Percentiles rank a stretch among this genome's conserved stretches.
Evolutionary conservation across 2,888 invertebrate species (phyloP).

Genomic region (Tetanocera ferruginea): DNA sequence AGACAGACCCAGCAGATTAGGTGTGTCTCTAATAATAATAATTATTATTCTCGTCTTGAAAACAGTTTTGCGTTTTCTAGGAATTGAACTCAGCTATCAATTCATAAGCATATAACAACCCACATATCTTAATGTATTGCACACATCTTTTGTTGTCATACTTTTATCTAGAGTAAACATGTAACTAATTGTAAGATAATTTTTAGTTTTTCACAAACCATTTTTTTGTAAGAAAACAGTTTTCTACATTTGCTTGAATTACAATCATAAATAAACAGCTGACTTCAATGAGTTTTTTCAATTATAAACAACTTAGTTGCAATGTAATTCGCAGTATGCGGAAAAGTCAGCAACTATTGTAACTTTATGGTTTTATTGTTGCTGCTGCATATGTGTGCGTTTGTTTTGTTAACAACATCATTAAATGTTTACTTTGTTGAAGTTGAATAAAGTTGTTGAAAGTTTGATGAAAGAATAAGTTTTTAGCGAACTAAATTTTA

Average conservation of each 20-base stretch:
- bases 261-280: too few relatives aligned
- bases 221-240: not conserved
- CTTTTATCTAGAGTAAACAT: too few relatives aligned
- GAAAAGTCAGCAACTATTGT: not conserved
- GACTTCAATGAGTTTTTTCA: not conserved
- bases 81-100: too few relatives aligned
- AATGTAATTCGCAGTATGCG: not conserved
- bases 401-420: not conserved
- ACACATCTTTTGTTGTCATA: too few relatives aligned
- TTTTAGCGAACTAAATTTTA: not conserved
- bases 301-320: not conserved
- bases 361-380: not conserved
- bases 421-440: conserved; percentile 2
- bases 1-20: too few relatives aligned
- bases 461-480: not conserved
- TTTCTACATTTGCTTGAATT: not conserved
- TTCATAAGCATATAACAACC: too few relatives aligned
- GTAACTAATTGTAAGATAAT: too few relatives aligned
- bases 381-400: not conserved
- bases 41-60: too few relatives aligned
- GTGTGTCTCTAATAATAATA: too few relatives aligned
- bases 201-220: too few relatives aligned
- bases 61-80: too few relatives aligned
- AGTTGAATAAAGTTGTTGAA: not conserved
- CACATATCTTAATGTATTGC: too few relatives aligned